phyloP scores from a whole-genome alignment of 2,797 vertebrate genomes.

The Iguana delicatissima region DNA sequence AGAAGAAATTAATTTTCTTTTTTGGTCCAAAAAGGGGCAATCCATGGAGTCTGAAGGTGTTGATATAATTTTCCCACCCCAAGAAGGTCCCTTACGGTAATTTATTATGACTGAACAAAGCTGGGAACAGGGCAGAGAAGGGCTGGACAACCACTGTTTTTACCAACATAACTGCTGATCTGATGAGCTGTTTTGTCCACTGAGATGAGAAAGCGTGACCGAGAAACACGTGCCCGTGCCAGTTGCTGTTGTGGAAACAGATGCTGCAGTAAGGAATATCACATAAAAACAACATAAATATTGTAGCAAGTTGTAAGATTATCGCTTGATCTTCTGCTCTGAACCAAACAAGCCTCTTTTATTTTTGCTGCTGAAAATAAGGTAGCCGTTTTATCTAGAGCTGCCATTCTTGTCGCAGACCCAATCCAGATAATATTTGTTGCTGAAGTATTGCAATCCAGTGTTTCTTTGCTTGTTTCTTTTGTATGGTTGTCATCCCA shows the following conservation, averaged over 20 bases:
- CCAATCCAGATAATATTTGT: neutral
- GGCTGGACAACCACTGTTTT: neutral
- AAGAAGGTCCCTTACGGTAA: no score
- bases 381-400: accelerated
- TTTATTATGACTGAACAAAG: neutral
- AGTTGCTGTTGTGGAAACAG: constrained; percentile 43
- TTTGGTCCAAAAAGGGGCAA: no score
- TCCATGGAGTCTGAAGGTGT: no score
- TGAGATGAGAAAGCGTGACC: constrained; percentile 41
- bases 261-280: constrained; percentile 54
- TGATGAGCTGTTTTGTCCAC: constrained; percentile 47
- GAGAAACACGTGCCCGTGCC: constrained; percentile 45
- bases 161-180: neutral
- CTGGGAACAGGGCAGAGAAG: neutral
- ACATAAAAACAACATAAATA: constrained; percentile 33
- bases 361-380: neutral
- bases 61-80: no score
- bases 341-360: constrained; percentile 20
- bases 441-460: neutral
- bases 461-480: neutral
- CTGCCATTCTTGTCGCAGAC: neutral
- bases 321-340: constrained; percentile 11
- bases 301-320: neutral
- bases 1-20: no score
- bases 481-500: no score